Percentiles rank a stretch among this genome's conserved stretches.
Evolutionary conservation across 1,140 invertebrate species (phyloP).

Genomic region (Eriosoma lanigerum): DNA sequence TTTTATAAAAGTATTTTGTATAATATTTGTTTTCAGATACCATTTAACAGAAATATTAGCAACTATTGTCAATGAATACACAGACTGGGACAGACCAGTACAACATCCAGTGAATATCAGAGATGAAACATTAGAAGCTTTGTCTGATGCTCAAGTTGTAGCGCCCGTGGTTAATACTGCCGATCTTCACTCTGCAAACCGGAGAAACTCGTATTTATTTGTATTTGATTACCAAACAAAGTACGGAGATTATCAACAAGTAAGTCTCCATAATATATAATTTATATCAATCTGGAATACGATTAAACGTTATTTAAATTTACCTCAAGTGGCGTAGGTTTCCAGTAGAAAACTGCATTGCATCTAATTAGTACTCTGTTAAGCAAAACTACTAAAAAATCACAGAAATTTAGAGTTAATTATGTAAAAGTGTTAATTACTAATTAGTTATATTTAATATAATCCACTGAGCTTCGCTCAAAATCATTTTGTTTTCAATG

Average conservation of each 20-base stretch:
- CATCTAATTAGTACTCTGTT: no score
- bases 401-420: no score
- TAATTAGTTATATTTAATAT: no score
- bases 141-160: slow-evolving; percentile 91
- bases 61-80: slow-evolving; percentile 94
- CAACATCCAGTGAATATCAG: slow-evolving; percentile 79
- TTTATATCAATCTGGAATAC: no score
- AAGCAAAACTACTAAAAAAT: no score
- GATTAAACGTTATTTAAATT: no score
- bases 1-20: neutral
- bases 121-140: slow-evolving; percentile 89
- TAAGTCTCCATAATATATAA: no score
- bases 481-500: no score
- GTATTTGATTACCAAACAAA: slow-evolving; percentile 94
- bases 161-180: slow-evolving; percentile 89
- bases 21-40: slow-evolving; percentile 54
- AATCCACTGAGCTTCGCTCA: no score
- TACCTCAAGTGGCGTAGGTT: no score
- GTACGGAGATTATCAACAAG: slow-evolving; percentile 85
- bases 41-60: slow-evolving; percentile 81
- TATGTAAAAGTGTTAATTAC: no score
- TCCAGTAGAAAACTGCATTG: no score
- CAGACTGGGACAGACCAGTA: slow-evolving; percentile 91
- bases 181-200: slow-evolving; percentile 83
- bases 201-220: slow-evolving; percentile 84